These are phyloP conservation scores for Dendrophyllia cribrosa DNA, from an alignment of 64 coral and sea anemone species.

Conservation along the genomic window DNA sequence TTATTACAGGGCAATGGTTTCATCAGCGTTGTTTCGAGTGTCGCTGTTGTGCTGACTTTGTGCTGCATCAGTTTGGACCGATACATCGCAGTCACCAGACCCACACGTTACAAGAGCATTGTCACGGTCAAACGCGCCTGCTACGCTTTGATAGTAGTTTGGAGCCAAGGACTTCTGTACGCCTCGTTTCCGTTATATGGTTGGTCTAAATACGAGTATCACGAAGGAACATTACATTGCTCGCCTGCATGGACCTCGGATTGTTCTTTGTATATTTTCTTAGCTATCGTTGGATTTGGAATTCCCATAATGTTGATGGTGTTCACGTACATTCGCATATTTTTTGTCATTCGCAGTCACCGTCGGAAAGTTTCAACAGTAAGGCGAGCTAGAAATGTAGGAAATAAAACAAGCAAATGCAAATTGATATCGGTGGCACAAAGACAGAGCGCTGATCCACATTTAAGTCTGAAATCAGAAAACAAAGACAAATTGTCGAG, in stretches of 20 bases:
- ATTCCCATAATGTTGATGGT: conserved; percentile 80
- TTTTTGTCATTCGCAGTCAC: conserved; percentile 75
- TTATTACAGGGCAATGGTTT: conserved; percentile 86
- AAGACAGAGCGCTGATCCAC: not conserved
- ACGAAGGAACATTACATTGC: conserved; percentile 88
- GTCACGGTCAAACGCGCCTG: conserved; percentile 75
- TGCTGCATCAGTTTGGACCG: conserved; percentile 90
- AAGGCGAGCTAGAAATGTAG: not conserved
- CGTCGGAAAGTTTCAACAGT: conserved; percentile 65
- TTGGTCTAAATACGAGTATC: conserved; percentile 79
- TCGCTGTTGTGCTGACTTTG: conserved; percentile 78
- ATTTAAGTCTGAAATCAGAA: not conserved
- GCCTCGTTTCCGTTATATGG: conserved; percentile 81
- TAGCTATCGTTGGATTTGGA: conserved; percentile 70
- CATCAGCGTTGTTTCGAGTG: conserved; percentile 68
- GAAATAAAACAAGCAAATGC: not conserved
- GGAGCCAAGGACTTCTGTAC: conserved; percentile 65
- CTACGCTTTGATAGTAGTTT: conserved; percentile 58
- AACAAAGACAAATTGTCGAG: not conserved
- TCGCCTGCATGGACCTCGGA: conserved; percentile 77
- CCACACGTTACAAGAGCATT: conserved; percentile 72
- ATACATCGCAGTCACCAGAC: conserved; percentile 87
- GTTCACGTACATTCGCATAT: conserved; percentile 87
- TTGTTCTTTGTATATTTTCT: conserved; percentile 72
- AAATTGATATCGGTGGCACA: not conserved